Base-by-base conservation (phyloP, 2,888 invertebrate species). In the Eledona agricola region DNA sequence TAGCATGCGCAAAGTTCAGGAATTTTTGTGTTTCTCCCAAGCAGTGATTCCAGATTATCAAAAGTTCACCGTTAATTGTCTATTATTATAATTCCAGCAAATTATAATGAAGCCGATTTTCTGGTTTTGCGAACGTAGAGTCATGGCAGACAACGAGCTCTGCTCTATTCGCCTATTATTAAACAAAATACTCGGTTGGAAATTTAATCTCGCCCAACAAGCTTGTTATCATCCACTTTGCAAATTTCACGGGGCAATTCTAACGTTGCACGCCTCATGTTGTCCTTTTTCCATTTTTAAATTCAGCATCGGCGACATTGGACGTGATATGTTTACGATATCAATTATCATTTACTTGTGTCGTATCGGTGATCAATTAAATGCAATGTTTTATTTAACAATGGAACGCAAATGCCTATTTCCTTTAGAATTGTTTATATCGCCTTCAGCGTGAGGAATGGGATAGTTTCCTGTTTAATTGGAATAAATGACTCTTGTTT, bases 181-280 rank as follows among this genome's bases (percentile, higher is more conserved):
- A 40, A 40, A 28, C 37, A 37, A 22, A 37, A 12, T 31, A 40
- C 29, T 40, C 40, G 25, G 19, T 25, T 25, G 19, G 28, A 40
- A 43, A 42, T 20, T 25, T 38, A 29, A 28, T 29, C 42, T 42
- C 29, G 16, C 11, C 6, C n/a, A 23, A 38, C 23, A 40, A 31
- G 31, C 49, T 49, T 49, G 38, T 6, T 20, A 40, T 22, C 40
- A 28, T 40, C 37, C 23, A 37, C 23, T 40, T 40, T 40, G 28
- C 40, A 28, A 40, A 28, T 40, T 40, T 40, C 28, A 40, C 28
- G 28, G 11, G 5, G 17, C 11, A 40, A 40, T 40, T 40, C 26
- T 4, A 16, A 13, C 2, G 7, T 31, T 31, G 16, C 13, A 6
- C 11, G 26, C 7, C 23, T 23, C n/a, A 6, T 7, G n/a, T 26